A percentile compares a stretch with the other conserved stretches of the same genome.
phyloP scores from a whole-genome alignment of 92 coral and sea anemone genomes.

The Paragorgia papillata region DNA sequence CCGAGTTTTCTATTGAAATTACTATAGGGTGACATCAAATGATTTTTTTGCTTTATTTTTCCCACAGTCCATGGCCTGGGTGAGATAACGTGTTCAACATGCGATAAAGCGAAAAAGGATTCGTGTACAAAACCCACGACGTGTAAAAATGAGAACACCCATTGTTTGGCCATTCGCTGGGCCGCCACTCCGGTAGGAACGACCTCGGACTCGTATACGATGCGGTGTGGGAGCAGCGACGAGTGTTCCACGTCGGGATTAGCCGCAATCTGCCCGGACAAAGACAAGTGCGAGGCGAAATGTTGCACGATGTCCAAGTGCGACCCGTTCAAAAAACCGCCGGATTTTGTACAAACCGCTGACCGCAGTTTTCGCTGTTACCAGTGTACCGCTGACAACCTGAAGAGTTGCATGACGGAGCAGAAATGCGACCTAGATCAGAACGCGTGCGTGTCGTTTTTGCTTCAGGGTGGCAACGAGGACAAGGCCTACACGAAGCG shows the following conservation, averaged over 20 bases:
- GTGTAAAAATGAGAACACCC: background rate
- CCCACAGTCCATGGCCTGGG: too few relatives aligned
- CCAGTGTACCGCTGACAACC: slow-evolving; percentile 12
- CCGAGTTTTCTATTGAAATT: too few relatives aligned
- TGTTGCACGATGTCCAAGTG: slow-evolving; percentile 13
- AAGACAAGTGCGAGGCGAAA: slow-evolving; percentile 16
- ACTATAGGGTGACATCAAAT: too few relatives aligned
- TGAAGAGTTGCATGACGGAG: slow-evolving; percentile 6
- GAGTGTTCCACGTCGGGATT: background rate
- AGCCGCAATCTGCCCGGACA: background rate
- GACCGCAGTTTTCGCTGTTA: slow-evolving; percentile 8
- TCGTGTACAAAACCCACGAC: background rate
- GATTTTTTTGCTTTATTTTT: too few relatives aligned
- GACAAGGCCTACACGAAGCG: slow-evolving; percentile 34
- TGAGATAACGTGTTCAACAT: slow-evolving; percentile 7
- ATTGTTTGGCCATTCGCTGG: slow-evolving; percentile 12
- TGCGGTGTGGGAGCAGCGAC: slow-evolving; percentile 16
- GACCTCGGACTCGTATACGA: slow-evolving; percentile 5
- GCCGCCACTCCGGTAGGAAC: background rate
- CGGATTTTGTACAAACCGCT: background rate
- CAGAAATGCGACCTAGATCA: slow-evolving; percentile 33
- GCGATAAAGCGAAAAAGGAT: background rate
- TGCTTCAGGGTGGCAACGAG: slow-evolving; percentile 30
- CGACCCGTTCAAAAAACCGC: slow-evolving; percentile 8
- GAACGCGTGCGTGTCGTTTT: slow-evolving; percentile 33